Evolutionary conservation across 2,797 vertebrate species (phyloP), one percentile per base, ranked within the genome.

Genomic region (Scyliorhinus canicula): DNA sequence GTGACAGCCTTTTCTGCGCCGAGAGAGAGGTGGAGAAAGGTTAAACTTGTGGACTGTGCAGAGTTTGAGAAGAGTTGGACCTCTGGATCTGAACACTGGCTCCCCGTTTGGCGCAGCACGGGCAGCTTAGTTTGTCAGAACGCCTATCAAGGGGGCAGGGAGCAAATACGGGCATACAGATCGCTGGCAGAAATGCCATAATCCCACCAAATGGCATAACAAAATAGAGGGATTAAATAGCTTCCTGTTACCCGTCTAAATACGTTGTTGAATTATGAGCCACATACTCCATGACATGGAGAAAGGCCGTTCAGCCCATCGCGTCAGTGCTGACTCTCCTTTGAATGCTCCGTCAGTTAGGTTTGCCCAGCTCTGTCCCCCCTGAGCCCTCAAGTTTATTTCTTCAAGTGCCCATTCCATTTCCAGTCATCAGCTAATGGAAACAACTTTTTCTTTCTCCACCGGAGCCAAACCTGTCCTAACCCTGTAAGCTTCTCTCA

Each of bases 1-100:
- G 97, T 97, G 95, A 98, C 98, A 0, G 98, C 97, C 96, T 98
- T 99, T 96, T 99, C 99, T 99, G 96, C 71, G n/a, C 44, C 44
- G 65, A 0, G 60, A 0, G 60, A 65, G 95, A 65, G 63, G 21
- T 26, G 55, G 7, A 60, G 8, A 71, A 52, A 47, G 16, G 63
- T 28, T 21, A 63, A n/a, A 28, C 5, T 35, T 11, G 16, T 28
- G n/a, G 11, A 40, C 47, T 31, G 35, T 55, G 24, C 3, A 65
- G 63, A 74, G 19, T 31, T 35, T 69, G 67, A 69, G 67, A 31
- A 69, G n/a, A 69, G 31, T 40, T 60, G 86, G 21, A 12, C 4
- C n/a, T n/a, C 26, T 8, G 14, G 11, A 65, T 19, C 79, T 47
- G 79, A 26, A 82, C 7, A 26, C 44, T 0, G 21, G 44, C 19